phyloP scores from a whole-genome alignment of 2,888 invertebrate species.

The Drosophila silvestris region DNA sequence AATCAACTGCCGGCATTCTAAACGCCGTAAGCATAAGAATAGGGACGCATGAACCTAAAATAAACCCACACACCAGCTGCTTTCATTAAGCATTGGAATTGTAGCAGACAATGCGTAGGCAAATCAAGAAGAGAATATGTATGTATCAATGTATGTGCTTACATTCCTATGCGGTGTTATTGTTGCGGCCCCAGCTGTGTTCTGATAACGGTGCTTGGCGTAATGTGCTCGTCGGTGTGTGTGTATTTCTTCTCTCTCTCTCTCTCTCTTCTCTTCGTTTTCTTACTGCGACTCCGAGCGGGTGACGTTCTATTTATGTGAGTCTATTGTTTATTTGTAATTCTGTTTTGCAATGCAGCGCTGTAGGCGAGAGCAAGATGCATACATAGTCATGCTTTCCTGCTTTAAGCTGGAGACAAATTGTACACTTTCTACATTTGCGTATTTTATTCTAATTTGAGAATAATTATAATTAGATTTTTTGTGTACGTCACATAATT shows the following conservation, averaged over 20 bases:
- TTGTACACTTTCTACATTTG: background rate
- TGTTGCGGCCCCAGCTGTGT: slow-evolving; percentile 41
- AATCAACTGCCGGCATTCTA: slow-evolving; percentile 32
- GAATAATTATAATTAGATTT: background rate
- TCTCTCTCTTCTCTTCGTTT: background rate
- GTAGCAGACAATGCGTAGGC: slow-evolving; percentile 30
- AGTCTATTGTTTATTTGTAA: slow-evolving; percentile 7
- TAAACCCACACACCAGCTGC: background rate
- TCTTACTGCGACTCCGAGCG: background rate
- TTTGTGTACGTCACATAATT: background rate
- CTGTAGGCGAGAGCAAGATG: background rate
- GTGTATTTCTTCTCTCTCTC: background rate
- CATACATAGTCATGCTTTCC: no score
- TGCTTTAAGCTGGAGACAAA: background rate
- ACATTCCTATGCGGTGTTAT: slow-evolving; percentile 26
- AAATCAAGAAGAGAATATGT: slow-evolving; percentile 21
- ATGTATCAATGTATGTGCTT: slow-evolving; percentile 9
- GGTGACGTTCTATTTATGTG: slow-evolving; percentile 6
- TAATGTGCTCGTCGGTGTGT: slow-evolving; percentile 19
- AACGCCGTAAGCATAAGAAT: background rate
- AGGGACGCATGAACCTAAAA: slow-evolving; percentile 32
- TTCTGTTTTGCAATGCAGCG: background rate
- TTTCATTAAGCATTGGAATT: slow-evolving; percentile 16
- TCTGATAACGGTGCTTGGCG: slow-evolving; percentile 62
- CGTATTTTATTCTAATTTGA: background rate